A percentile compares a stretch with the other conserved stretches of the same genome.
Evolutionary conservation across 2,888 invertebrate species (phyloP).

Genomic region (Hylaea fasciaria): DNA sequence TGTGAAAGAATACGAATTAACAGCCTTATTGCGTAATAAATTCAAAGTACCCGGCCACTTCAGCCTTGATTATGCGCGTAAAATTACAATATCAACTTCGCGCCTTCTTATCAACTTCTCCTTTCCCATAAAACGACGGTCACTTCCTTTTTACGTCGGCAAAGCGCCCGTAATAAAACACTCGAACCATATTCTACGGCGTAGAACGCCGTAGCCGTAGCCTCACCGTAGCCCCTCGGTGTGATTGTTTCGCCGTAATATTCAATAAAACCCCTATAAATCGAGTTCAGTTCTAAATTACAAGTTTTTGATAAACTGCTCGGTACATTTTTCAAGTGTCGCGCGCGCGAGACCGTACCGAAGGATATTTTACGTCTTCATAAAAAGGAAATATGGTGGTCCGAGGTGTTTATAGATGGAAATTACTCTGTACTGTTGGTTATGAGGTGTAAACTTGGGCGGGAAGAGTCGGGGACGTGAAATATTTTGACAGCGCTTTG

Average conservation of each 20-base stretch:
- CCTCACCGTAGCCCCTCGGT: slow-evolving; percentile 25
- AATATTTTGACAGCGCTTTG: slow-evolving; percentile 35
- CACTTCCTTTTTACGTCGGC: slow-evolving; percentile 36
- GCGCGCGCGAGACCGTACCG: slow-evolving; percentile 36
- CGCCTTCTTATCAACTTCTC: slow-evolving; percentile 35
- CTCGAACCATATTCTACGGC: slow-evolving; percentile 25
- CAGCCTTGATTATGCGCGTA: slow-evolving; percentile 28
- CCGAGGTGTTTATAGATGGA: slow-evolving; percentile 46
- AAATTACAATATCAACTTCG: slow-evolving; percentile 34
- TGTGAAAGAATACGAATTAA: slow-evolving; percentile 30
- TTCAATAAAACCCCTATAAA: slow-evolving; percentile 50
- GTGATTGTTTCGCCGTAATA: slow-evolving; percentile 40
- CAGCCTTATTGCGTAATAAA: slow-evolving; percentile 30
- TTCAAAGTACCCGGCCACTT: slow-evolving; percentile 29
- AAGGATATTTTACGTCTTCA: slow-evolving; percentile 59
- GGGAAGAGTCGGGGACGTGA: slow-evolving; percentile 29
- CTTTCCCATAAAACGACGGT: slow-evolving; percentile 35
- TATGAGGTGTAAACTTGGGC: slow-evolving; percentile 37
- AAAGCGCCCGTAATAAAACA: slow-evolving; percentile 31
- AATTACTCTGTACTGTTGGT: slow-evolving; percentile 41
- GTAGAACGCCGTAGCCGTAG: slow-evolving; percentile 13
- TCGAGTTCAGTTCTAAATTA: slow-evolving; percentile 48
- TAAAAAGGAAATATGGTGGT: slow-evolving; percentile 58
- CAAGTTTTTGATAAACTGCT: slow-evolving; percentile 49
- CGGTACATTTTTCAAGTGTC: slow-evolving; percentile 50